Conservation (phyloP, 2,113 vertebrate species). For the Crypturellus undulatus region DNA sequence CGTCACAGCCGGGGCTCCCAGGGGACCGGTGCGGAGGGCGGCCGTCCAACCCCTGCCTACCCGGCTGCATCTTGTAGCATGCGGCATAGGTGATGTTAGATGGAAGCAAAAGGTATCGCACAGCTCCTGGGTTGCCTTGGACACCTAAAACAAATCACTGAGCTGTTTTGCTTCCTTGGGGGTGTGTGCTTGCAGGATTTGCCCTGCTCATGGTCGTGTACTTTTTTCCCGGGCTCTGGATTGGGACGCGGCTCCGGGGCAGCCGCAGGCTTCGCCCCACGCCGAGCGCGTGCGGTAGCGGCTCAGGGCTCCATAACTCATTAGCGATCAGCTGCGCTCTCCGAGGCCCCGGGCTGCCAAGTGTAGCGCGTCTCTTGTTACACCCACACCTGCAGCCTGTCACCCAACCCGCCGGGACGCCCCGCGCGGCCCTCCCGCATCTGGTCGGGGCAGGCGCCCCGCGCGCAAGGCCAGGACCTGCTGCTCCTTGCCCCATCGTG, state of each 20-base stretch:
- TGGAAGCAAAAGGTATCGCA: neutral
- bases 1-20: accelerated
- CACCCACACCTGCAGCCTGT: slow-evolving; percentile 50
- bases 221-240: neutral
- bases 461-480: neutral
- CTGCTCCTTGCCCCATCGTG: neutral
- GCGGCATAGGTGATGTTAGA: neutral
- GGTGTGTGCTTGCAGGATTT: neutral
- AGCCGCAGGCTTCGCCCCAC: accelerated
- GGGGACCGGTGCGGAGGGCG: neutral
- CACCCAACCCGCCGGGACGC: neutral
- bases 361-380: slow-evolving; percentile 40
- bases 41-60: neutral
- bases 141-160: neutral
- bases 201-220: accelerated
- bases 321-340: slow-evolving; percentile 39
- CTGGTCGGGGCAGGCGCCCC: neutral
- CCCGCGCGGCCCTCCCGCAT: neutral
- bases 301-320: slow-evolving; percentile 14
- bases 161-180: neutral
- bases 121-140: neutral
- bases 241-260: neutral
- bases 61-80: neutral
- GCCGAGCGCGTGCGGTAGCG: neutral
- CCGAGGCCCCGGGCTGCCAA: slow-evolving; percentile 19